phyloP scores from a whole-genome alignment of 92 coral and sea anemone genomes.

The Nematostella vectensis region DNA sequence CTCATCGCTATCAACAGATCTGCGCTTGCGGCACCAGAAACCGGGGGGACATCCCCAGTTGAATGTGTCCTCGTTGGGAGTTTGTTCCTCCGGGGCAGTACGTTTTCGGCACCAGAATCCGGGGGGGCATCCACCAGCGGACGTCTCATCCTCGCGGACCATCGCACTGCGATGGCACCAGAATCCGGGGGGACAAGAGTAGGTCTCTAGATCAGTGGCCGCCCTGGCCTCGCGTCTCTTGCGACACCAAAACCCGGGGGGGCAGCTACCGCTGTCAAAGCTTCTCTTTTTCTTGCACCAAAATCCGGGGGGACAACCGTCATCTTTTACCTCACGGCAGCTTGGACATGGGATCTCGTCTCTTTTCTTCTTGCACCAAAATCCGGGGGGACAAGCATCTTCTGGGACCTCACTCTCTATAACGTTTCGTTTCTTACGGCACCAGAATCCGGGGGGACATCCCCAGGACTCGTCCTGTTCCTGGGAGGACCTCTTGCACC shows the following conservation, averaged over 20 bases:
- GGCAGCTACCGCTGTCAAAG: conserved; percentile 18
- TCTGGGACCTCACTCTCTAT: conserved; percentile 23
- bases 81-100: conserved; percentile 7
- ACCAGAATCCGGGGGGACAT: conserved; percentile 59
- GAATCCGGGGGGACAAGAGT: conserved; percentile 39
- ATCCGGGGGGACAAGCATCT: conserved; percentile 41
- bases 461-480: conserved; percentile 19
- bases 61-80: conserved; percentile 6
- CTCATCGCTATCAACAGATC: conserved; percentile 9
- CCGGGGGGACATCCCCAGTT: conserved; percentile 57
- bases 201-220: conserved; percentile 6
- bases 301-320: conserved; percentile 35
- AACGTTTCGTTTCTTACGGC: conserved; percentile 44
- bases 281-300: conserved; percentile 49
- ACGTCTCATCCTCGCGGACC: conserved; percentile 45
- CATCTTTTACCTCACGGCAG: not conserved
- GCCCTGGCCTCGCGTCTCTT: conserved; percentile 17
- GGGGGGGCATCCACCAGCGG: conserved; percentile 26
- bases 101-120: conserved; percentile 31
- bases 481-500: conserved; percentile 56
- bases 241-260: conserved; percentile 42
- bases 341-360: not conserved
- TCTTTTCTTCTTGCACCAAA: conserved; percentile 52
- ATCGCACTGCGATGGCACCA: conserved; percentile 35
- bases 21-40: conserved; percentile 43